Evolutionary conservation across 2,888 invertebrate genomes (phyloP).

Genomic region (Drosophila aldrichi): DNA sequence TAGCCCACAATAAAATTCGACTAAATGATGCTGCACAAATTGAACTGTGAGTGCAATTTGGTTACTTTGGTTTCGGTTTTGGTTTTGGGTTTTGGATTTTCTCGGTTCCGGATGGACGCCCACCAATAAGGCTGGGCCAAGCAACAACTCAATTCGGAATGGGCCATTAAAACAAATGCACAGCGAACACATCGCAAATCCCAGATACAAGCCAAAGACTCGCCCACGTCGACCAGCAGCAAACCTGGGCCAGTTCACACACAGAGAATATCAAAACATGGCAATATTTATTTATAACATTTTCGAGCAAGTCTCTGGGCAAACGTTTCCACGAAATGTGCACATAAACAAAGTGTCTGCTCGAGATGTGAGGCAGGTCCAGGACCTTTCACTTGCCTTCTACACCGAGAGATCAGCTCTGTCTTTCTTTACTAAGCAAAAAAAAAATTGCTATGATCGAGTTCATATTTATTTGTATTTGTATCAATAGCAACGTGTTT

Average conservation of each 20-base stretch:
- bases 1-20: conserved; percentile 29
- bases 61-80: conserved; percentile 14
- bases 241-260: conserved; percentile 36
- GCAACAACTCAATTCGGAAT: conserved; percentile 77
- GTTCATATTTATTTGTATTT: conserved; percentile 75
- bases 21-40: conserved; percentile 77
- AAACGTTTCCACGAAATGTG: conserved; percentile 62
- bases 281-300: conserved; percentile 76
- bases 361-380: conserved; percentile 54
- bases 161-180: conserved; percentile 77
- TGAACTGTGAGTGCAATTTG: conserved; percentile 65
- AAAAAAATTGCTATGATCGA: conserved; percentile 12
- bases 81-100: conserved; percentile 20
- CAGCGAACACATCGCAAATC: conserved; percentile 64
- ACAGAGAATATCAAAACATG: conserved; percentile 73
- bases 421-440: conserved; percentile 61
- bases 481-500: conserved; percentile 79
- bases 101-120: conserved; percentile 62
- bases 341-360: conserved; percentile 63
- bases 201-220: conserved; percentile 38
- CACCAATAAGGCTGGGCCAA: conserved; percentile 57
- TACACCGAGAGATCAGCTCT: conserved; percentile 9
- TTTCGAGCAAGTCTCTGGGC: conserved; percentile 20
- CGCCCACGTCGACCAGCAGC: conserved; percentile 47
- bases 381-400: conserved; percentile 69